phyloP scores from a whole-genome alignment of 2,888 invertebrate genomes.

The Agrotis segetum region DNA sequence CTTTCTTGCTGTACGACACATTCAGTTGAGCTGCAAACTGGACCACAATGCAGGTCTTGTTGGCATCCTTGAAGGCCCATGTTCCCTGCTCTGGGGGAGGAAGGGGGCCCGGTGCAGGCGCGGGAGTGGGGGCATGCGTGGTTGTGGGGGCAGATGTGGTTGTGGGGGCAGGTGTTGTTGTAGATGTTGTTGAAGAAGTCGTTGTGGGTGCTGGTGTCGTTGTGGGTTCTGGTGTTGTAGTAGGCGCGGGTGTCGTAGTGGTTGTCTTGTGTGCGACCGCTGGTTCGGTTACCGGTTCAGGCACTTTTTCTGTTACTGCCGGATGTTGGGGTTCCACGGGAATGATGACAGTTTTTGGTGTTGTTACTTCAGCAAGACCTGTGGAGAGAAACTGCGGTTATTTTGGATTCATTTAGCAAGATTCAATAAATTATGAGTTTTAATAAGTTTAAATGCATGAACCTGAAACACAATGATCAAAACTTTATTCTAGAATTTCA shows the following conservation, averaged over 20 bases:
- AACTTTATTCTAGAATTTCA: background rate
- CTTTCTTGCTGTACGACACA: slow-evolving; percentile 86
- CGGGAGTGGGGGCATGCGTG: slow-evolving; percentile 70
- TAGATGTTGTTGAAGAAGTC: background rate
- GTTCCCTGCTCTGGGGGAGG: slow-evolving; percentile 78
- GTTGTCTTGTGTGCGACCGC: background rate
- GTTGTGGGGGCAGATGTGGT: slow-evolving; percentile 72
- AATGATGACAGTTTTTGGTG: background rate
- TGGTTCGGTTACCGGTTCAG: background rate
- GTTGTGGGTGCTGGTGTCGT: background rate
- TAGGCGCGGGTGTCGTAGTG: background rate
- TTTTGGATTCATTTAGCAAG: background rate
- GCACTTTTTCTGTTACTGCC: background rate
- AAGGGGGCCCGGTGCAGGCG: slow-evolving; percentile 72
- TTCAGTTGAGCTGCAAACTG: slow-evolving; percentile 93
- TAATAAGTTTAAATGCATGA: no score
- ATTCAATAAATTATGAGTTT: background rate
- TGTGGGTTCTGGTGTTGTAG: background rate
- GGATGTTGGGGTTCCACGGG: background rate
- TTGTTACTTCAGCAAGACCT: slow-evolving; percentile 32
- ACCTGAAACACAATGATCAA: background rate
- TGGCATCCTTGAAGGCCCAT: slow-evolving; percentile 79
- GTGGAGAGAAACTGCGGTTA: background rate
- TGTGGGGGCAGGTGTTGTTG: background rate
- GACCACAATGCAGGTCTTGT: slow-evolving; percentile 92